Evolutionary conservation across 2,113 vertebrate genomes (phyloP).

Genomic region (Elachura formosa): DNA sequence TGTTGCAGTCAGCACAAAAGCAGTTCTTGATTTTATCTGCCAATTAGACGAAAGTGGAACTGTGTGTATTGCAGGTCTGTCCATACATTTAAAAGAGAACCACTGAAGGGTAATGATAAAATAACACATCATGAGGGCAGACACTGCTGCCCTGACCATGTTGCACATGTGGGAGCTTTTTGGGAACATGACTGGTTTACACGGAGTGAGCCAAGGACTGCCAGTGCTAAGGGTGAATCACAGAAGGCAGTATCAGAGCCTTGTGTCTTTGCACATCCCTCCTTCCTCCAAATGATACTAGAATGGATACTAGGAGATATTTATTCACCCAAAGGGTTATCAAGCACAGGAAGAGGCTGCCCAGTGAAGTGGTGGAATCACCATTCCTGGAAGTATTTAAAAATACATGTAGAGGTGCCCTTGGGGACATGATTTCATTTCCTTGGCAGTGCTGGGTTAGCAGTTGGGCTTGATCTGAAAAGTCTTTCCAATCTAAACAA

Average conservation of each 20-base stretch:
- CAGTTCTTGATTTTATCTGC: not conserved
- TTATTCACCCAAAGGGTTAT: not conserved
- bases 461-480: not conserved
- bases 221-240: fast-evolving
- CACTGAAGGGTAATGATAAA: not conserved
- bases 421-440: not conserved
- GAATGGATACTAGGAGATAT: not conserved
- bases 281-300: not conserved
- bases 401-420: not conserved
- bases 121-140: not conserved
- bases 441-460: not conserved
- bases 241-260: not conserved
- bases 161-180: fast-evolving
- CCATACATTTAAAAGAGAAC: not conserved
- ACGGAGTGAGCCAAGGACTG: fast-evolving
- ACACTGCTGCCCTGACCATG: not conserved
- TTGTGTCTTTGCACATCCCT: not conserved
- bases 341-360: not conserved
- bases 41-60: not conserved
- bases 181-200: not conserved
- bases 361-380: not conserved
- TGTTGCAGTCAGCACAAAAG: not conserved
- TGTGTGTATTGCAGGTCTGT: fast-evolving
- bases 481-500: not conserved
- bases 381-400: not conserved